These are phyloP conservation scores for Amorpha juglandis DNA, from an alignment of 2,888 invertebrate genomes.

Conservation along the genomic window DNA sequence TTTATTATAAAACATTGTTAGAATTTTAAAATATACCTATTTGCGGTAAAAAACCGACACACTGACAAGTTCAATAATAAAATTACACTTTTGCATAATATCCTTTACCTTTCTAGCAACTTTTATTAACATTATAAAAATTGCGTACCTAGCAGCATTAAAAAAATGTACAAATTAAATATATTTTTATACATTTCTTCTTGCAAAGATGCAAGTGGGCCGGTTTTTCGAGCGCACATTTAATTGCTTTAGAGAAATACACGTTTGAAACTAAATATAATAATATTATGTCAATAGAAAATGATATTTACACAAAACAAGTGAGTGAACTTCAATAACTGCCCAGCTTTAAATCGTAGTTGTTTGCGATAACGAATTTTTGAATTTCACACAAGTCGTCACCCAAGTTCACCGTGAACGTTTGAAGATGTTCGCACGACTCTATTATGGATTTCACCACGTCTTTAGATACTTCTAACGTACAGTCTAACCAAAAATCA, in stretches of 20 bases:
- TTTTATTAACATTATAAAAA: too few species aligned
- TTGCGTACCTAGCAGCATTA: too few species aligned
- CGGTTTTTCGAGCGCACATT: neutral
- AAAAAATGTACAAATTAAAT: too few species aligned
- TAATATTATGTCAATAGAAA: constrained; percentile 37
- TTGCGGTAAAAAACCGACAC: neutral
- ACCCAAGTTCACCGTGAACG: constrained; percentile 68
- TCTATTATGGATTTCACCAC: constrained; percentile 69
- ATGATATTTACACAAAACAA: constrained; percentile 44
- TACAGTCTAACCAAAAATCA: constrained; percentile 77
- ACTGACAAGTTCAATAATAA: neutral
- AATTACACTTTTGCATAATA: too few species aligned
- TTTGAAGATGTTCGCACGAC: constrained; percentile 63
- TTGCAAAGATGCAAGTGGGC: neutral
- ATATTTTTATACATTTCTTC: neutral
- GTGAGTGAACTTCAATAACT: constrained; percentile 59
- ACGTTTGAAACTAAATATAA: neutral
- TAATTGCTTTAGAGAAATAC: constrained; percentile 14
- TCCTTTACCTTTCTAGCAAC: too few species aligned
- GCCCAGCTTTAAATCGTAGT: constrained; percentile 74
- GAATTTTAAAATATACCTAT: neutral
- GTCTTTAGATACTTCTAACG: constrained; percentile 69
- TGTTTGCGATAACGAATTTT: constrained; percentile 69
- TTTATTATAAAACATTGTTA: constrained; percentile 13
- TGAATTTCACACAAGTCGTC: constrained; percentile 67